Percentiles rank a stretch among this genome's conserved stretches.
Evolutionary conservation across 2,888 invertebrate species (phyloP).

Genomic region (Eulithis testata): DNA sequence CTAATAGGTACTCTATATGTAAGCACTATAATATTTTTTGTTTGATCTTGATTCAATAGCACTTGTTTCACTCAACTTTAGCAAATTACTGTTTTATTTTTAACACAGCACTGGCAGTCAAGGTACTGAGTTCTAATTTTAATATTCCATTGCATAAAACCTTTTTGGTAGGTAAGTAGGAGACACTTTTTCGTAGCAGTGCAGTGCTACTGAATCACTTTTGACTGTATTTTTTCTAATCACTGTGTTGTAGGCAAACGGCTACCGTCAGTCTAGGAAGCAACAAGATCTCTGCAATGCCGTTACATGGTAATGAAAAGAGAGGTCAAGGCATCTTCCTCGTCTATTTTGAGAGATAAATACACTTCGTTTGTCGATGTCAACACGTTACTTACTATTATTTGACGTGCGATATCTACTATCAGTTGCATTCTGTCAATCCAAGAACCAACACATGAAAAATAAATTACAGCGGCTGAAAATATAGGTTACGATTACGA

Average conservation of each 20-base stretch:
- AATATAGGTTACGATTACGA: slow-evolving; percentile 30
- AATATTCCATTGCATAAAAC: slow-evolving; percentile 7
- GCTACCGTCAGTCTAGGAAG: slow-evolving; percentile 37
- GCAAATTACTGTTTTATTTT: background rate
- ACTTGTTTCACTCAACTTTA: slow-evolving; percentile 7
- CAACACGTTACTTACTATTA: slow-evolving; percentile 23
- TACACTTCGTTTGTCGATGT: slow-evolving; percentile 20
- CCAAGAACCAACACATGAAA: slow-evolving; percentile 29
- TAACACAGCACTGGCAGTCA: slow-evolving; percentile 19
- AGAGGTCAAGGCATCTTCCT: slow-evolving; percentile 66
- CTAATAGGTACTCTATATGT: no score
- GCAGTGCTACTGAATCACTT: slow-evolving; percentile 2
- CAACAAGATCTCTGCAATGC: slow-evolving; percentile 60
- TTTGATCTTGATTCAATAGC: slow-evolving; percentile 2
- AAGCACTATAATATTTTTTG: background rate
- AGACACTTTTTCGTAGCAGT: slow-evolving; percentile 9
- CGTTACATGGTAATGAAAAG: slow-evolving; percentile 50
- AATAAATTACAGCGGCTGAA: slow-evolving; percentile 19
- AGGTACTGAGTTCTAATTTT: slow-evolving; percentile 12
- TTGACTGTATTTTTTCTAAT: background rate
- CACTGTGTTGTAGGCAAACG: slow-evolving; percentile 7
- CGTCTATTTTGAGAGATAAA: slow-evolving; percentile 56
- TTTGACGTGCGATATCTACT: slow-evolving; percentile 46
- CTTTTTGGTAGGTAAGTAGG: slow-evolving; percentile 7
- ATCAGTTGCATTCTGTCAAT: slow-evolving; percentile 35